Evolutionary conservation across 2,888 invertebrate genomes (phyloP), one percentile per base, ranked within the genome.

Genomic region (Morinoia aosen): DNA sequence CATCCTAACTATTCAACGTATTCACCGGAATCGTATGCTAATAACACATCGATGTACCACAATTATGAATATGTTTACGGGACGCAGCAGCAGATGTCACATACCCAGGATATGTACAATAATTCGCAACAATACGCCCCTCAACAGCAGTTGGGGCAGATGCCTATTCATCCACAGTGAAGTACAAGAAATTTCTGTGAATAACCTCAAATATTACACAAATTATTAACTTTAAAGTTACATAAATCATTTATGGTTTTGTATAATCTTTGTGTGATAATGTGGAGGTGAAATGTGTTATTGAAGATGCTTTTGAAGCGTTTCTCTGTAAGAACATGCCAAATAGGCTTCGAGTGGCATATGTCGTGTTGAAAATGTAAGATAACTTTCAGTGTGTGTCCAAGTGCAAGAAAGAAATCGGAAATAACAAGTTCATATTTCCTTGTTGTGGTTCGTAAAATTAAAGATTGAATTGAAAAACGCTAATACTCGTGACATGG

Each of bases 61-160:
- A 90, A 90, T 48, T 48, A 90, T 16, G 40, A 90, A 3, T 39
- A 90, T 90, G 90, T 40, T 90, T 48, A 39, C 39, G 90, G 40
- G 10, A 12, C 12, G 16, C 90, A 90, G 90, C 90, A 90, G 33
- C 90, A 90, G 16, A 40, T 90, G 16, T 40, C 48, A 16, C 90
- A 90, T 39, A 16, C 40, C 48, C 90, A 90, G 90, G 90, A 90
- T 40, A 39, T 90, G 40, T 90, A 90, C 40, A 39, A 90, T 90
- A 39, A 90, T 90, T 48, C 90, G 19, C 90, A 90, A 40, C 90
- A 90, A 90, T 90, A 90, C 90, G 90, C 90, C 16, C 48, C 90
- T 39, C 90, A 90, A 10, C 39, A 90, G 40, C 90, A 90, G 14
- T 48, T 90, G 40, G 76, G 76, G 76, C 76, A 76, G 76, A 76